Percentiles rank a stretch among this genome's conserved stretches.
These are phyloP conservation scores for Parasteatoda tepidariorum DNA, from an alignment of 1,140 invertebrate genomes.

Conservation along the genomic window DNA sequence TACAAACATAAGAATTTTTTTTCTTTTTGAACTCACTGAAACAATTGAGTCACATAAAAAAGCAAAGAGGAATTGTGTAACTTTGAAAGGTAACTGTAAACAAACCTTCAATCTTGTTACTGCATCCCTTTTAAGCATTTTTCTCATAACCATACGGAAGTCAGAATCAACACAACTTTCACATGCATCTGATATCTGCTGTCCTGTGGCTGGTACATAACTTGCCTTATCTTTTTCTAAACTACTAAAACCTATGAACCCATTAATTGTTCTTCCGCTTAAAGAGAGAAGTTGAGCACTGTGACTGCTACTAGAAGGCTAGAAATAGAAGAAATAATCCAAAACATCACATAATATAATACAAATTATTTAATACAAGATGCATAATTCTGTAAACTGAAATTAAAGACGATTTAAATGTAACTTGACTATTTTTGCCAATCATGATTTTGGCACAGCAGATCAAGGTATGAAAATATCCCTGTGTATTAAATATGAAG, in stretches of 20 bases:
- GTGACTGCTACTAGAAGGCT: conserved; percentile 85
- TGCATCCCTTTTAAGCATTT: conserved; percentile 84
- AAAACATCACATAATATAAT: neutral
- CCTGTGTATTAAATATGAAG: no score
- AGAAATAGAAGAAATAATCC: neutral
- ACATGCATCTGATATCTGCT: conserved; percentile 71
- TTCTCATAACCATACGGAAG: conserved; percentile 70
- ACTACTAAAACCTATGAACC: conserved; percentile 78
- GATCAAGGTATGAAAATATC: no score
- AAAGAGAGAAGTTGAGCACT: conserved; percentile 80
- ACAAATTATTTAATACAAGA: conserved; percentile 11
- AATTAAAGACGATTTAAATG: neutral
- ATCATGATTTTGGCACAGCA: neutral
- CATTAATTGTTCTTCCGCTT: conserved; percentile 66
- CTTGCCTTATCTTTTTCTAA: conserved; percentile 70
- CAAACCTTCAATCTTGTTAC: conserved; percentile 84
- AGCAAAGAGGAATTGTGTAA: no score
- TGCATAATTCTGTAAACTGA: neutral
- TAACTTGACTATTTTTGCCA: neutral
- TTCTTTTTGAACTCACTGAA: no score
- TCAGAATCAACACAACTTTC: conserved; percentile 68
- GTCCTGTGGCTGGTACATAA: conserved; percentile 73
- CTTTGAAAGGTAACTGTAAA: neutral
- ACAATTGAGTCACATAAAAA: no score
- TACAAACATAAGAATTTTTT: no score